These are phyloP conservation scores for Dryas iulia DNA, from an alignment of 1,140 invertebrate species.

Conservation along the genomic window DNA sequence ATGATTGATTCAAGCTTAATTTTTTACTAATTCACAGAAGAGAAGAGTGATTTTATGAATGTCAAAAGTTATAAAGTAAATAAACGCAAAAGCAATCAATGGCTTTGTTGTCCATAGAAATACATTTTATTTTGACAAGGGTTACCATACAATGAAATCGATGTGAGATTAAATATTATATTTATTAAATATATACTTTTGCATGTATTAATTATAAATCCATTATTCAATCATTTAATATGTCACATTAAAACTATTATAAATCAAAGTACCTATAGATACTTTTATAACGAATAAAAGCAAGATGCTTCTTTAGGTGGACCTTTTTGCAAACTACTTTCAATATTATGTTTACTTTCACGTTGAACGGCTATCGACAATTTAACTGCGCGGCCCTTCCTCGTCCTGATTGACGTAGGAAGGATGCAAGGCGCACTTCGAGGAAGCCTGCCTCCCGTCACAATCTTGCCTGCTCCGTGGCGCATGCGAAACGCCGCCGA, in stretches of 20 bases:
- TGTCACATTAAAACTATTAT: no score
- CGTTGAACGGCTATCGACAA: slow-evolving; percentile 35
- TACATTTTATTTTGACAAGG: no score
- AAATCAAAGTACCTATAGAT: background rate
- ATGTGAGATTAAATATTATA: no score
- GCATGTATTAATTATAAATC: no score
- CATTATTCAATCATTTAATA: no score
- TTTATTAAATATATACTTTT: no score
- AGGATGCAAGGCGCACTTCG: slow-evolving; percentile 53
- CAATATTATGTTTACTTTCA: background rate
- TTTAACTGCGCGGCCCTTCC: slow-evolving; percentile 33
- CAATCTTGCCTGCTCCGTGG: slow-evolving; percentile 45
- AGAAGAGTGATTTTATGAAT: background rate
- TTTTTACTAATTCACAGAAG: background rate
- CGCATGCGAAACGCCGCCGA: slow-evolving; percentile 69
- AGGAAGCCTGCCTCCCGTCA: slow-evolving; percentile 54
- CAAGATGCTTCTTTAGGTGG: background rate
- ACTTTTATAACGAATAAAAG: background rate
- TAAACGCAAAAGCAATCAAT: no score
- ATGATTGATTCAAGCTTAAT: slow-evolving; percentile 13
- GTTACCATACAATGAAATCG: no score
- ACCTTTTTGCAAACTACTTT: background rate
- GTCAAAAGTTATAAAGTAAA: background rate
- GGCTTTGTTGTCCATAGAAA: no score
- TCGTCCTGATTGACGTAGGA: slow-evolving; percentile 44